Base-by-base conservation (phyloP, 2,797 vertebrate genomes). In the Odontamblyopus lacepedii region DNA sequence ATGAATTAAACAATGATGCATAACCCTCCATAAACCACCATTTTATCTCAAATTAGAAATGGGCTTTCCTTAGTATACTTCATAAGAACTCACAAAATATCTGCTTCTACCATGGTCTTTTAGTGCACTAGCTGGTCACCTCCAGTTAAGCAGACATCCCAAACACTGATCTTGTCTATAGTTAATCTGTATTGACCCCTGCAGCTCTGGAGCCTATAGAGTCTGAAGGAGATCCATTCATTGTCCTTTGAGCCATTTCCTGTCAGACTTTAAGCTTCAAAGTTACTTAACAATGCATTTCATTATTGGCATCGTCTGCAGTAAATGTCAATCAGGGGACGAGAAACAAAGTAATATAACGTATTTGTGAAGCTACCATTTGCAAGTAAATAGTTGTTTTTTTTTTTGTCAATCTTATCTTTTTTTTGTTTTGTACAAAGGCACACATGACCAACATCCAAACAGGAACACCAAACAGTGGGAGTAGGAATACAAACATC, bases 141-240 rank as follows among this genome's bases (percentile, higher is more conserved):
- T 44, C 41, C 41, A 50, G 41, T 44, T 23, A 57, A 57, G 8
- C 23, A 57, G 23, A 57, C 61, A 1, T 3, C 61, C 61, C 30
- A n/a, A 26, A 64, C 38, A 16, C 23, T 27, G 41, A n/a, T 44
- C 63, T 48, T 13, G 13, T 65, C 41, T 41, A 2, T 63, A 8
- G 32, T 38, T 35, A 63, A 63, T 63, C 64, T 29, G 27, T 29
- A 27, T 19, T 19, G 23, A 26, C 13, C 15, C 41, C 64, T 29
- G 12, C 62, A 44, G 38, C 35, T 63, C 41, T 29, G 16, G 44
- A 13, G 64, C 44, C 64, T 27, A 16, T 48, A 44, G 44, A 15
- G 64, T 51, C 64, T 50, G 64, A 44, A 66, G 63, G 63, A 66
- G 50, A 48, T 29, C 44, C 44, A 9, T 66, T 66, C 44, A 27